These are phyloP conservation scores for Plemyria rubiginata DNA, from an alignment of 2,888 invertebrate species.

Conservation along the genomic window DNA sequence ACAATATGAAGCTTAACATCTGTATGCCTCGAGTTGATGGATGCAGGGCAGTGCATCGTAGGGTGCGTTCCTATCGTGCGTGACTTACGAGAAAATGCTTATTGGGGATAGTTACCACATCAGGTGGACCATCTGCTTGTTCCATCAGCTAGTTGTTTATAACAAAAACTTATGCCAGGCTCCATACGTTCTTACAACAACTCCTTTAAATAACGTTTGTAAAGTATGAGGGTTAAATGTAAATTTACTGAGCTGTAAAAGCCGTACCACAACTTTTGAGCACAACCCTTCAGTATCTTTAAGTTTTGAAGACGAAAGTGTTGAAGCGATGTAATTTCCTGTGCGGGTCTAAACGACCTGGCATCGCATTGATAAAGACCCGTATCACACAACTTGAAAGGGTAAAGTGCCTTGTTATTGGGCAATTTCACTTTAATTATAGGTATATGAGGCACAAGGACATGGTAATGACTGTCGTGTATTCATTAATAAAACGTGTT, in stretches of 20 bases:
- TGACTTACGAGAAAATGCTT: too few species aligned
- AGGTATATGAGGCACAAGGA: constrained; percentile 36
- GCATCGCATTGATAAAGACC: constrained; percentile 59
- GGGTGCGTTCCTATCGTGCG: too few species aligned
- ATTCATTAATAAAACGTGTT: constrained; percentile 32
- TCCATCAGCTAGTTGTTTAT: too few species aligned
- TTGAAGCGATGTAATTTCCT: constrained; percentile 64
- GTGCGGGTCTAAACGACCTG: constrained; percentile 55
- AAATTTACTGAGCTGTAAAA: constrained; percentile 24
- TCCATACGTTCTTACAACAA: too few species aligned
- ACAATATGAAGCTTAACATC: too few species aligned
- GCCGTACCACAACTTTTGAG: constrained; percentile 49
- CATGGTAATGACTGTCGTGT: constrained; percentile 35
- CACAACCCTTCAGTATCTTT: constrained; percentile 15
- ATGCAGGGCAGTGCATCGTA: too few species aligned
- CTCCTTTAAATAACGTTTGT: not conserved
- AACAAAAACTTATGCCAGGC: too few species aligned
- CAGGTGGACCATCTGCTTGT: too few species aligned
- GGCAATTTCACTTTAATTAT: constrained; percentile 53
- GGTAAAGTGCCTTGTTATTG: constrained; percentile 52
- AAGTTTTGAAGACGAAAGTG: constrained; percentile 37
- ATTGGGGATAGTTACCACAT: too few species aligned
- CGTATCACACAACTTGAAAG: constrained; percentile 54
- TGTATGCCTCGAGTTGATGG: too few species aligned
- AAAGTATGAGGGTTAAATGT: constrained; percentile 3